These are phyloP conservation scores for Pitangus sulphuratus DNA, from an alignment of 2,797 vertebrate species.

Conservation along the genomic window DNA sequence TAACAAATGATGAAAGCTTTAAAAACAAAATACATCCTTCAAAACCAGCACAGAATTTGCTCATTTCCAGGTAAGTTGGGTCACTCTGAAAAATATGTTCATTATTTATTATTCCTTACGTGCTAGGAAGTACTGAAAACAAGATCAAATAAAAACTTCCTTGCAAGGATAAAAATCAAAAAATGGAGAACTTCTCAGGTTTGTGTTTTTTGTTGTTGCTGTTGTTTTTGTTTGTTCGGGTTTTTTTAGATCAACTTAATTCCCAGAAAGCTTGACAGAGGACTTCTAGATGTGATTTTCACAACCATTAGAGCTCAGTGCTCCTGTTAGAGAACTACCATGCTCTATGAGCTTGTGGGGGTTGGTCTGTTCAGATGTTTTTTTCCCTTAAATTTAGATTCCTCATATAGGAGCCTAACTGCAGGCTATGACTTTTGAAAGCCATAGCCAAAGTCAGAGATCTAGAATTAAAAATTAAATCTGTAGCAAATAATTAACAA, in stretches of 20 bases:
- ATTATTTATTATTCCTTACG: background rate
- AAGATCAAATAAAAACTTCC: background rate
- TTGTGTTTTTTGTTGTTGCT: background rate
- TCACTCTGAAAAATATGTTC: background rate
- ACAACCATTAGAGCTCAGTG: background rate
- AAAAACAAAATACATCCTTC: background rate
- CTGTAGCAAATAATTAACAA: background rate
- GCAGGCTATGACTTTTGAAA: background rate
- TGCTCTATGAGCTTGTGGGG: rapidly evolving
- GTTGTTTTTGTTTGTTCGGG: too few relatives aligned
- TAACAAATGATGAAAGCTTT: background rate
- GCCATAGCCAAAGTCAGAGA: background rate
- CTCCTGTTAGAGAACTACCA: background rate
- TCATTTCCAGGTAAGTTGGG: background rate
- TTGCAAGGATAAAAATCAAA: background rate
- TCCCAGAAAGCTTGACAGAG: background rate
- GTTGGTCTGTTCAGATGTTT: background rate
- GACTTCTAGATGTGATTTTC: background rate
- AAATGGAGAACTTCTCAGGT: background rate
- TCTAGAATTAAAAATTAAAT: background rate
- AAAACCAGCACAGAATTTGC: background rate
- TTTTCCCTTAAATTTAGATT: background rate
- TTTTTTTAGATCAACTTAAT: background rate
- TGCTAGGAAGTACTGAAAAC: background rate
- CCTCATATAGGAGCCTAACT: background rate